A percentile compares a stretch with the other conserved stretches of the same genome.
Evolutionary conservation across 1,140 invertebrate genomes (phyloP).

Genomic region (Papilio glaucus): DNA sequence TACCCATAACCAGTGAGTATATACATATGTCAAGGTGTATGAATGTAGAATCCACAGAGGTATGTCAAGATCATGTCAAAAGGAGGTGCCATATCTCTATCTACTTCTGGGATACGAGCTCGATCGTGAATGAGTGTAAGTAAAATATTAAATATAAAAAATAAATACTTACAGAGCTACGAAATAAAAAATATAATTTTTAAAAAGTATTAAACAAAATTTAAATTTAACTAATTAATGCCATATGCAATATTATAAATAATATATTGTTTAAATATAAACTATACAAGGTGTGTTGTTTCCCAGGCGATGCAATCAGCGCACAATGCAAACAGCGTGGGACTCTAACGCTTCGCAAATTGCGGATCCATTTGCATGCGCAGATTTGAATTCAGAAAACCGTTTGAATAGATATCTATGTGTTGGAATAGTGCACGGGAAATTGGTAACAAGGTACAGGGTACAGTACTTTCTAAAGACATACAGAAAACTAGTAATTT

Average conservation of each 20-base stretch:
- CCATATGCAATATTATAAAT: neutral
- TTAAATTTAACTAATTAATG: neutral
- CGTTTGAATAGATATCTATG: slow-evolving; percentile 10
- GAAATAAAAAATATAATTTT: too few species aligned
- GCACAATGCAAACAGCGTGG: slow-evolving; percentile 29
- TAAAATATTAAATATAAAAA: too few species aligned
- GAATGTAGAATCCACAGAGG: too few species aligned
- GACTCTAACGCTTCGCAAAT: slow-evolving; percentile 27
- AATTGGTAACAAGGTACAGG: neutral
- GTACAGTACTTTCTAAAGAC: neutral
- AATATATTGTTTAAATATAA: neutral
- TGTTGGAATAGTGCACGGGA: neutral
- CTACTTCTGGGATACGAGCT: too few species aligned
- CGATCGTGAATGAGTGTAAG: too few species aligned
- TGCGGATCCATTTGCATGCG: slow-evolving; percentile 31
- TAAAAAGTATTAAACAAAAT: too few species aligned
- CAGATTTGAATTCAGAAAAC: slow-evolving; percentile 29
- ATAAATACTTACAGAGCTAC: too few species aligned
- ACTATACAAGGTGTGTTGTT: neutral
- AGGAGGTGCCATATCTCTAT: too few species aligned
- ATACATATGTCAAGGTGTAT: too few species aligned
- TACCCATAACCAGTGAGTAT: too few species aligned
- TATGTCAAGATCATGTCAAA: too few species aligned
- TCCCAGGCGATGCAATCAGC: slow-evolving; percentile 35
- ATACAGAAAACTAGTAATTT: neutral